These are phyloP conservation scores for Polypterus senegalus DNA, from an alignment of 2,113 vertebrate genomes.

Conservation along the genomic window DNA sequence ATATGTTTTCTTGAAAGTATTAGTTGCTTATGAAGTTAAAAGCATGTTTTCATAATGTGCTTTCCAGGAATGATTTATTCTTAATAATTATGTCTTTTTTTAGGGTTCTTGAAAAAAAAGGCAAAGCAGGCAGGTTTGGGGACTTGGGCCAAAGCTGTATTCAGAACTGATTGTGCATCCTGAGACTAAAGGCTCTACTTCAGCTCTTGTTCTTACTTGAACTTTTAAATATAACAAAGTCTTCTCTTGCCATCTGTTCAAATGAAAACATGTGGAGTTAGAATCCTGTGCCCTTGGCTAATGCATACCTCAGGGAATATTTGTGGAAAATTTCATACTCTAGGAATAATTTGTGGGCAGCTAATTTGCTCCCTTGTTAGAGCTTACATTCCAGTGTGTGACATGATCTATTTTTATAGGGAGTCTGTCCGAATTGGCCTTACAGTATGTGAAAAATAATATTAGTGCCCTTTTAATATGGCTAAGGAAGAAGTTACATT, in stretches of 20 bases:
- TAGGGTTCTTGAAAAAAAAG: background rate
- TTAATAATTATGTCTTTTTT: background rate
- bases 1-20: no score
- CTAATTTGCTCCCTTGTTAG: conserved; percentile 55
- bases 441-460: conserved; percentile 31
- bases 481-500: conserved; percentile 13
- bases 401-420: conserved; percentile 54
- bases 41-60: no score
- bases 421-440: conserved; percentile 43
- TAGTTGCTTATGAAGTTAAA: no score
- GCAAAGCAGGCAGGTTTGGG: background rate
- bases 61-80: background rate
- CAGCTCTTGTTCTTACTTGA: conserved; percentile 8
- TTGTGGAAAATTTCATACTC: conserved; percentile 58
- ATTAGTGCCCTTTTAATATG: conserved; percentile 32
- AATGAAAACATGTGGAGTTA: conserved; percentile 62
- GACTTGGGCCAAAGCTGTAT: background rate
- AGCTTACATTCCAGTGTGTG: conserved; percentile 52
- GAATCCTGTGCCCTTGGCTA: conserved; percentile 49
- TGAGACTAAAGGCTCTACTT: background rate
- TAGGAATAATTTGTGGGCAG: conserved; percentile 54
- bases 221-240: conserved; percentile 27
- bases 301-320: conserved; percentile 50
- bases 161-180: conserved; percentile 6
- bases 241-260: conserved; percentile 46